Evolutionary conservation across 2,888 invertebrate genomes (phyloP).

Genomic region (Cactoblastis cactorum): DNA sequence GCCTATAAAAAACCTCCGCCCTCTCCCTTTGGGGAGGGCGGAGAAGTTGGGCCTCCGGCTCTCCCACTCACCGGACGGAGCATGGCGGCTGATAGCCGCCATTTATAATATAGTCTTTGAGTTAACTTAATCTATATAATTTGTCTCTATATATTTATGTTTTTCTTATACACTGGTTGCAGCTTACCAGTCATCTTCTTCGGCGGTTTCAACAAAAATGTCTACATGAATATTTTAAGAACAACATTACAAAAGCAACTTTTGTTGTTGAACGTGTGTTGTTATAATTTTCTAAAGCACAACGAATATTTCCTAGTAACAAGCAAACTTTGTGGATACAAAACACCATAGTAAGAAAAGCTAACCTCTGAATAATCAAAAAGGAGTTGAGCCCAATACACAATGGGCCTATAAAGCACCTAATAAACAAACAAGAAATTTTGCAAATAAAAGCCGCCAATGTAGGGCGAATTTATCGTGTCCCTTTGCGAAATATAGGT

Average conservation of each 20-base stretch:
- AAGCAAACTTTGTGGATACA: background rate
- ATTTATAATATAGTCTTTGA: too few species aligned
- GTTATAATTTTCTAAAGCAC: background rate
- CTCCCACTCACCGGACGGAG: too few species aligned
- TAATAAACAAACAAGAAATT: constrained; percentile 28
- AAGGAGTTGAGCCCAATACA: constrained; percentile 14
- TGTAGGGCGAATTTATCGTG: constrained; percentile 27
- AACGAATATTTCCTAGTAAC: background rate
- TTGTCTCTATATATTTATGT: too few species aligned
- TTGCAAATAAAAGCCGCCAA: constrained; percentile 31
- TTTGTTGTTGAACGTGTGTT: background rate
- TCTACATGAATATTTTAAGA: background rate
- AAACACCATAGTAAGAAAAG: constrained; percentile 11
- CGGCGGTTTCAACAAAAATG: too few species aligned
- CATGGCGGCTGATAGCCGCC: too few species aligned
- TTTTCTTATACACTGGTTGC: too few species aligned
- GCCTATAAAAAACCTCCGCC: too few species aligned
- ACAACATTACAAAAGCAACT: background rate
- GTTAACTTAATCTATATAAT: too few species aligned
- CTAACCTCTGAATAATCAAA: constrained; percentile 22
- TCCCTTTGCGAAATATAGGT: constrained; percentile 28
- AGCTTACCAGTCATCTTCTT: too few species aligned
- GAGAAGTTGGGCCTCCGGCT: too few species aligned
- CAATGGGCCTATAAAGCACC: constrained; percentile 24
- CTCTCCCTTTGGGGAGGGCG: too few species aligned